Conservation (phyloP, 2,888 invertebrate genomes). For the Agrochola lychnidis region DNA sequence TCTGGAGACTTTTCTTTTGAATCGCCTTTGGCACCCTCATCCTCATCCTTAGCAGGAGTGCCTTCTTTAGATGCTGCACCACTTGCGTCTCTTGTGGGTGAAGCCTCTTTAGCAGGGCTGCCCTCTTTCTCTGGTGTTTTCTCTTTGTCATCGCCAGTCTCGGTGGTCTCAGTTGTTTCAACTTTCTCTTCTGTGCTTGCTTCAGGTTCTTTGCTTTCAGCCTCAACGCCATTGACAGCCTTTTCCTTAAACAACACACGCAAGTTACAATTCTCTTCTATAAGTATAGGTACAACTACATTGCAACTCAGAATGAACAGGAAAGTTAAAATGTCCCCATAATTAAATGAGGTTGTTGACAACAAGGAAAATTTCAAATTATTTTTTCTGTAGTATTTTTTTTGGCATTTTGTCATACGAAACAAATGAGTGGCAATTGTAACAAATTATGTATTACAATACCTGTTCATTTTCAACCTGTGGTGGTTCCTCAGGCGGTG, state of each 20-base stretch:
- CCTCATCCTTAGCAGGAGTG: slow-evolving; percentile 72
- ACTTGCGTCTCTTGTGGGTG: slow-evolving; percentile 68
- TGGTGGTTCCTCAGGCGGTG: slow-evolving; percentile 86
- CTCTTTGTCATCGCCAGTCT: slow-evolving; percentile 68
- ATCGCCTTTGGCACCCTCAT: slow-evolving; percentile 62
- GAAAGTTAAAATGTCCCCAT: background rate
- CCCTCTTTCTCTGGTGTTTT: slow-evolving; percentile 69
- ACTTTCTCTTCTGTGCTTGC: slow-evolving; percentile 79
- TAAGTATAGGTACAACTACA: background rate
- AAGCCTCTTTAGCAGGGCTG: slow-evolving; percentile 70
- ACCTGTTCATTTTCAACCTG: slow-evolving; percentile 77
- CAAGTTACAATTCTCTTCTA: background rate
- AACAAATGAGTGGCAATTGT: background rate
- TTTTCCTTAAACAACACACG: slow-evolving; percentile 72
- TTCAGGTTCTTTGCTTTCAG: slow-evolving; percentile 71
- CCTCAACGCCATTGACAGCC: slow-evolving; percentile 81
- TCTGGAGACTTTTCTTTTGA: slow-evolving; percentile 69
- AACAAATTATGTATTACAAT: slow-evolving; percentile 24
- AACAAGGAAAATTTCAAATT: slow-evolving; percentile 15
- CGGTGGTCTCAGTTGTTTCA: slow-evolving; percentile 44
- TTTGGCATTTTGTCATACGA: background rate
- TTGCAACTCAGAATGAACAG: background rate
- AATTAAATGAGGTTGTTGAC: slow-evolving; percentile 8
- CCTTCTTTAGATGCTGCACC: slow-evolving; percentile 70
- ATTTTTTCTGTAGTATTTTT: background rate